phyloP scores from a whole-genome alignment of 1,140 invertebrate species.

The Popillia japonica region DNA sequence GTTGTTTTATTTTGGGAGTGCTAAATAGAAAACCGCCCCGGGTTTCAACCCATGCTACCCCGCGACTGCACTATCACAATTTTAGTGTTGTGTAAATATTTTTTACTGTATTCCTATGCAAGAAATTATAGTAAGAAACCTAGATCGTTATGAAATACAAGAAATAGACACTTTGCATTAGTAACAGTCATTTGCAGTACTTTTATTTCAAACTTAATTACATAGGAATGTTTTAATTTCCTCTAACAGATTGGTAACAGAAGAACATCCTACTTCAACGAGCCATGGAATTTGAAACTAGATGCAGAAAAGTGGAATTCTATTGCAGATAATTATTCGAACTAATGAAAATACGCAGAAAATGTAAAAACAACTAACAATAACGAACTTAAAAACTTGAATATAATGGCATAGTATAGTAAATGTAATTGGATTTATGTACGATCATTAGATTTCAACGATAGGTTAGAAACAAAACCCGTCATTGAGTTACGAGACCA shows the following conservation, averaged over 20 bases:
- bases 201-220: neutral
- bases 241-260: neutral
- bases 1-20: no score
- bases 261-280: neutral
- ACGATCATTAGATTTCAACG: conserved; percentile 17
- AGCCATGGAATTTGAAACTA: neutral
- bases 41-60: no score
- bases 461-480: conserved; percentile 17
- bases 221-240: neutral
- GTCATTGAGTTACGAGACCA: conserved; percentile 28
- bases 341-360: neutral
- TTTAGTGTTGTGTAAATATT: no score
- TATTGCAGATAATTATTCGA: neutral
- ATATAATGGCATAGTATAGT: neutral
- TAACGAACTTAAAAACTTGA: neutral
- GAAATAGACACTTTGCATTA: no score
- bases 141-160: no score
- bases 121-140: no score
- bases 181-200: no score
- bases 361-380: neutral
- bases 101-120: no score
- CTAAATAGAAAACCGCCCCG: no score
- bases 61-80: no score
- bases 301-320: neutral
- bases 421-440: neutral